phyloP scores from a whole-genome alignment of 2,888 invertebrate species.

The Siphonodentalium dalli region DNA sequence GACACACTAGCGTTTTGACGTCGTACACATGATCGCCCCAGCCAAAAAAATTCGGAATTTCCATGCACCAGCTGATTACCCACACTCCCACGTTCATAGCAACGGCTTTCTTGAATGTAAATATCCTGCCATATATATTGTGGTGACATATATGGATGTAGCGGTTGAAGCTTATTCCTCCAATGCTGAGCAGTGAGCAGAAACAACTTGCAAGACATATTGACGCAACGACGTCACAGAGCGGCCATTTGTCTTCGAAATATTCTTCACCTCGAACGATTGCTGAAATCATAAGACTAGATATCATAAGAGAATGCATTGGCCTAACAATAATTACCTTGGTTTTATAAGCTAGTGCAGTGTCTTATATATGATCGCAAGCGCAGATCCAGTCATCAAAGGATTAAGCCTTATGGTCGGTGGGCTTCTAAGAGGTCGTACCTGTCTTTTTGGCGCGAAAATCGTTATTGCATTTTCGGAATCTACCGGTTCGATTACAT shows the following conservation, averaged over 20 bases:
- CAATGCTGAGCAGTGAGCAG: slow-evolving; percentile 31
- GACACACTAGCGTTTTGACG: slow-evolving; percentile 28
- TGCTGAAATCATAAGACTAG: too few species aligned
- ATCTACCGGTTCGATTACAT: too few species aligned
- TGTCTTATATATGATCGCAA: too few species aligned
- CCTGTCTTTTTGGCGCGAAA: too few species aligned
- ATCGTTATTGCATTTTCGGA: too few species aligned
- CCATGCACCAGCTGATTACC: slow-evolving; percentile 24
- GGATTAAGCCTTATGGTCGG: too few species aligned
- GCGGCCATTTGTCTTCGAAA: slow-evolving; percentile 19
- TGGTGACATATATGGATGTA: slow-evolving; percentile 30
- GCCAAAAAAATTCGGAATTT: slow-evolving; percentile 29
- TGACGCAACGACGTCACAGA: slow-evolving; percentile 28
- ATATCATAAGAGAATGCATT: too few species aligned
- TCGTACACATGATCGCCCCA: slow-evolving; percentile 35
- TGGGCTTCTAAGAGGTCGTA: too few species aligned
- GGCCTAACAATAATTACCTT: too few species aligned
- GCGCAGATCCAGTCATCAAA: too few species aligned
- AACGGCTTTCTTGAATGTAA: slow-evolving; percentile 14
- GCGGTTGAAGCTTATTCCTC: slow-evolving; percentile 24
- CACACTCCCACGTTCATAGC: slow-evolving; percentile 17
- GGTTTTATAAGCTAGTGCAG: too few species aligned
- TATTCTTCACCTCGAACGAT: slow-evolving; percentile 29
- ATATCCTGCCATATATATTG: slow-evolving; percentile 17
- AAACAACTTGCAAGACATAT: slow-evolving; percentile 34